Evolutionary conservation across 2,113 vertebrate genomes (phyloP).

Genomic region (Lampris incognitus): DNA sequence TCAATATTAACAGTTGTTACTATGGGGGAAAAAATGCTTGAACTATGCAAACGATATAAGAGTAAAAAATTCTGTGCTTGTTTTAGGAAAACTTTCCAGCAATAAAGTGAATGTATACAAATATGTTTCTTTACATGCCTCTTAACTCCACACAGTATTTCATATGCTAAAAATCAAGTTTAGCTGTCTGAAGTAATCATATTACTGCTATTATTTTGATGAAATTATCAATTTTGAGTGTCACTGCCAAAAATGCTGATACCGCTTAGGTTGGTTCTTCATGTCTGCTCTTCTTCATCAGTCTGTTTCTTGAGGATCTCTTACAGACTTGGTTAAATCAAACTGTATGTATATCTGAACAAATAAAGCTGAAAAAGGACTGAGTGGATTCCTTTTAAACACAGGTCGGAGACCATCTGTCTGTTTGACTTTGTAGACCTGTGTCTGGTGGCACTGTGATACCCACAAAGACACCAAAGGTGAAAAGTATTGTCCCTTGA

Average conservation of each 20-base stretch:
- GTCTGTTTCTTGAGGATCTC: slow-evolving; percentile 8
- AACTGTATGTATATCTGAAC: slow-evolving; percentile 52
- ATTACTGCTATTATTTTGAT: slow-evolving; percentile 44
- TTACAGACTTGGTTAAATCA: slow-evolving; percentile 38
- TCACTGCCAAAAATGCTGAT: slow-evolving; percentile 65
- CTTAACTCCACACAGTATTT: slow-evolving; percentile 52
- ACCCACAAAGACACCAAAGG: neutral
- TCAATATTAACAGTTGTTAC: slow-evolving; percentile 64
- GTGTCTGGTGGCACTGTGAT: neutral
- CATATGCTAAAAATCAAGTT: slow-evolving; percentile 44
- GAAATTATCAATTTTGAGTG: slow-evolving; percentile 38
- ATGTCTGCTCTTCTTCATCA: slow-evolving; percentile 9
- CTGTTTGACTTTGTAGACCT: neutral
- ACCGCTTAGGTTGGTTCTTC: slow-evolving; percentile 47
- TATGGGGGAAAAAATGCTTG: slow-evolving; percentile 70
- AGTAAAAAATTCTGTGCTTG: slow-evolving; percentile 73
- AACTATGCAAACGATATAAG: slow-evolving; percentile 81
- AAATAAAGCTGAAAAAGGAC: slow-evolving; percentile 53
- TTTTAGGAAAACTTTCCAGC: slow-evolving; percentile 75
- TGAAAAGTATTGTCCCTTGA: neutral
- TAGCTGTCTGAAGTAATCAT: slow-evolving; percentile 48
- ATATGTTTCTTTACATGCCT: slow-evolving; percentile 65
- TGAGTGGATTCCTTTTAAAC: slow-evolving; percentile 13
- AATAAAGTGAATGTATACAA: slow-evolving; percentile 84
- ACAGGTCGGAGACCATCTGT: neutral